Base-by-base conservation (phyloP, 2,113 vertebrate genomes). In the Chaetorhynchus papuensis region DNA sequence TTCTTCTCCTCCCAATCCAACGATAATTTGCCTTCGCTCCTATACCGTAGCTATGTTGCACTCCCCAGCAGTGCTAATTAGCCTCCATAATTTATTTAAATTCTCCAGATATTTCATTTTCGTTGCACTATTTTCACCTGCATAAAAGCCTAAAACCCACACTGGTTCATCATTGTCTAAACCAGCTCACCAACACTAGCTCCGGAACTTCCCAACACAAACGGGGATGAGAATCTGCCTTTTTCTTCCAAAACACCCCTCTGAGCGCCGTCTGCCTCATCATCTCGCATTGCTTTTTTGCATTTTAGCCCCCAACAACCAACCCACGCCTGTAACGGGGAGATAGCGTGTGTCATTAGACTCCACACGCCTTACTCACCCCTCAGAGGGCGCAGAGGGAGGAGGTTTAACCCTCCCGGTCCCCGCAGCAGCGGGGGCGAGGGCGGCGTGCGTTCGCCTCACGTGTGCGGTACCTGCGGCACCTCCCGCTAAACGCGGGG, bases 101-200 rank as follows among this genome's bases (percentile, higher is more conserved):
- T 47, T 11, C 47, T 33, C 47, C 52, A 44, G 11, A 2, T 42
- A 93, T 74, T 91, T 93, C 60, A 8, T 72, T 90, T 83, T 77
- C 69, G 64, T 95, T 14, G 68, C 6, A 45, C 69, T 83, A 72
- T 90, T 93, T 92, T 87, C 96, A 96, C 89, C 94, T 89, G 49
- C 31, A 22, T 5, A 54, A 92, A 95, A 97, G 26, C 54, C 64
- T 15, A 52, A 79, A 82, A 33, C 21, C 49, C 83, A 59, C 27
- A 24, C 0, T 0, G 11, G 13, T 5, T 35, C 66, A 63, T 44
- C 71, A 4, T 5, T 22, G 42, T 3, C 64, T 10, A 21, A 14
- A 21, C 5, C 78, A 89, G 18, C 41, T 52, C 8, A 30, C 44
- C 3, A 7, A 16, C 50, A 28, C 10, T 0, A 50, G 7, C 69